Conservation (phyloP, 2,888 invertebrate species). For the Anagyrus pseudococci region DNA sequence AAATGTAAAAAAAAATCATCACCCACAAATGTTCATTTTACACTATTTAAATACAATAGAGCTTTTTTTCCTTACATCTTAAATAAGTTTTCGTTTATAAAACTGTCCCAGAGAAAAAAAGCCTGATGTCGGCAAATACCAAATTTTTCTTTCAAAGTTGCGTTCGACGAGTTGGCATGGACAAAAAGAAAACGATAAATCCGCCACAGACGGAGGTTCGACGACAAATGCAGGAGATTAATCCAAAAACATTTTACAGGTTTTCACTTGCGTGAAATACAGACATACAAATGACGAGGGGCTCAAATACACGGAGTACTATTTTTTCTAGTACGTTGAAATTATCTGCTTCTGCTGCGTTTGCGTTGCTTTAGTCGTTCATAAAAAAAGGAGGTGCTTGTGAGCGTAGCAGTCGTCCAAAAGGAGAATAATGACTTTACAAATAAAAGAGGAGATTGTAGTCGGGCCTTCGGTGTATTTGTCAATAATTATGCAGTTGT, state of each 20-base stretch:
- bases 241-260: slow-evolving; percentile 20
- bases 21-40: slow-evolving; percentile 61
- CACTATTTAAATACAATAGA: slow-evolving; percentile 63
- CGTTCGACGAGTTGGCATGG: slow-evolving; percentile 52
- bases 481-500: slow-evolving; percentile 7
- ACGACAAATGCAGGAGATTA: slow-evolving; percentile 26
- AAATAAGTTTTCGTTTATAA: slow-evolving; percentile 60
- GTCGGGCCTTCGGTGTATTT: slow-evolving; percentile 9
- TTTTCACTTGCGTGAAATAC: slow-evolving; percentile 20
- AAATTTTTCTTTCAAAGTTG: slow-evolving; percentile 38
- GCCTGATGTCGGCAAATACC: slow-evolving; percentile 58
- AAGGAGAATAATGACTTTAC: slow-evolving; percentile 26
- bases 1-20: slow-evolving; percentile 59
- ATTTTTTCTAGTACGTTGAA: too few relatives aligned
- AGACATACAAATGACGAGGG: slow-evolving; percentile 30
- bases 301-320: too few relatives aligned
- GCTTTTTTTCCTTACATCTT: slow-evolving; percentile 58
- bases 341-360: slow-evolving; percentile 25
- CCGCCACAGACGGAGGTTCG: slow-evolving; percentile 42
- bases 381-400: slow-evolving; percentile 24
- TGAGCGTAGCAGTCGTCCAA: slow-evolving; percentile 27
- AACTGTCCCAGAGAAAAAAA: slow-evolving; percentile 57
- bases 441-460: slow-evolving; percentile 17
- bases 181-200: slow-evolving; percentile 49
- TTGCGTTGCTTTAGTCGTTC: slow-evolving; percentile 29